Base-by-base conservation (phyloP, 2,888 invertebrate genomes). In the Leucophenga montana region DNA sequence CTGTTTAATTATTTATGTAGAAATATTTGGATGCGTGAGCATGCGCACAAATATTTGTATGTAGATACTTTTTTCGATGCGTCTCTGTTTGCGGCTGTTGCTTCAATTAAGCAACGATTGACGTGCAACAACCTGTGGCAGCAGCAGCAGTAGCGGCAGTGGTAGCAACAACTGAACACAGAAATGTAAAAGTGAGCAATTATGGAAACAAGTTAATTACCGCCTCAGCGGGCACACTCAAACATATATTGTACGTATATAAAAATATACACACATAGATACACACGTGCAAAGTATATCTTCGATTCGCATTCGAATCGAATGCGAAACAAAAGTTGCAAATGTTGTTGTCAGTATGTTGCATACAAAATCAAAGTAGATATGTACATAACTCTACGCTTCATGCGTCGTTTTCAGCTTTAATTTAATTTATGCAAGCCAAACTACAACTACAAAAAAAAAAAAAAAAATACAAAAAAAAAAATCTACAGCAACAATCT, bases 191-290 rank as follows among this genome's bases (percentile, higher is more conserved):
- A 83, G 80, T 80, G 75, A 82, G 78, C 84, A 85, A 84, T 85
- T 85, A 85, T 85, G 78, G 79, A 78, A 85, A 85, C 84, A 84
- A 84, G 84, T 85, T 84, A 82, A 82, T 80, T 84, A 83, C 79
- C 57, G 57, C 57, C 57, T 31, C 69, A 46, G 62, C 68, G 39
- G 39, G 39, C 39, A 39, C 39, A 39, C 39, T 44, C 66, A 65
- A 69, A 61, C 71, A 67, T 64, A 71, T 62, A 68, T 73, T 68
- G 70, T 69, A 44, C 18, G n/a, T 56, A 59, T 76, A n/a, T 11
- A 11, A 20, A 66, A 39, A 39, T 46, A 64, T 48, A 64, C 39
- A 9, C 64, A 64, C 46, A 48, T 44, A 39, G 16, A 16, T 27
- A 61, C 14, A 61, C 46, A 64, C 18, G 22, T 13, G 54, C 20